A percentile compares a stretch with the other conserved stretches of the same genome.
Evolutionary conservation across 2,888 invertebrate genomes (phyloP).

Genomic region (Drosophila meridiana): DNA sequence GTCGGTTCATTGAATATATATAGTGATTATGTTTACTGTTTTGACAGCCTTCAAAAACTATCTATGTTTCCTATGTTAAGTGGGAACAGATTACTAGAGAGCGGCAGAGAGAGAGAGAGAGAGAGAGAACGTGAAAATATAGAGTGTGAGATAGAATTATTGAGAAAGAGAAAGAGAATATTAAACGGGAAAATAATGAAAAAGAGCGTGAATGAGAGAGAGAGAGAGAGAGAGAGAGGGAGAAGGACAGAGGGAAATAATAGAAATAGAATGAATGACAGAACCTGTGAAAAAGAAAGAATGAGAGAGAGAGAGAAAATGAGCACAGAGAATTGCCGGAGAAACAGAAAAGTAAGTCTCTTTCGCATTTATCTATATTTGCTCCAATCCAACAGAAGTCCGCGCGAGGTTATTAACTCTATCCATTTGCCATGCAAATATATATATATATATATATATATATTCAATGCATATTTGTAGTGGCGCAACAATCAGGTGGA

Average conservation of each 20-base stretch:
- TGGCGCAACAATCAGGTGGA: conserved; percentile 10
- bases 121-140: background rate
- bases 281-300: too few species aligned
- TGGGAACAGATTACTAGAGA: background rate
- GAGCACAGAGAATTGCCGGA: too few species aligned
- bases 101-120: background rate
- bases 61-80: background rate
- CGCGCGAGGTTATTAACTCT: background rate
- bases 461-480: conserved; percentile 5
- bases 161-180: background rate
- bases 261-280: background rate
- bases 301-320: background rate
- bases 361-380: background rate
- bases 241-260: background rate
- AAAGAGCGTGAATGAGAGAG: background rate
- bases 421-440: background rate
- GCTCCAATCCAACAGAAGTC: background rate
- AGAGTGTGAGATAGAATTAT: background rate
- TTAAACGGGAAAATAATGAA: too few species aligned
- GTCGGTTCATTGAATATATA: conserved; percentile 3
- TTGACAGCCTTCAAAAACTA: background rate
- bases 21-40: conserved; percentile 5
- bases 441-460: background rate
- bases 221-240: background rate
- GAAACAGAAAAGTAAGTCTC: too few species aligned